Percentiles rank a stretch among this genome's conserved stretches.
phyloP scores from a whole-genome alignment of 2,797 vertebrate genomes.

The Lacerta agilis region DNA sequence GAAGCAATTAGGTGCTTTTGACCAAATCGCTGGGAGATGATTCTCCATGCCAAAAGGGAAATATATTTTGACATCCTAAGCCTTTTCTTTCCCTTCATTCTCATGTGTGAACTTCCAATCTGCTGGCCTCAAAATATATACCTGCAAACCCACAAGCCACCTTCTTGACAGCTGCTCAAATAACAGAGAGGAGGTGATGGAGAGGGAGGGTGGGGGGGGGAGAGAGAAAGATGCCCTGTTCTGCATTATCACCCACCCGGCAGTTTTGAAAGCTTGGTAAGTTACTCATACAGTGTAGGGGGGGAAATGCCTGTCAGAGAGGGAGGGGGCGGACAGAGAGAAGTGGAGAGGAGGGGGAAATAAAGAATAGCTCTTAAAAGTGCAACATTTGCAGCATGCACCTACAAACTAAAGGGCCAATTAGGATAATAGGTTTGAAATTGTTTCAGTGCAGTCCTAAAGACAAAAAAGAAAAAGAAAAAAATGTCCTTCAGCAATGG shows the following conservation, averaged over 20 bases:
- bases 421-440: slow-evolving; percentile 78
- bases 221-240: slow-evolving; percentile 44
- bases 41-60: slow-evolving; percentile 63
- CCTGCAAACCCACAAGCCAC: slow-evolving; percentile 69
- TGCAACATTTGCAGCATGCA: slow-evolving; percentile 45
- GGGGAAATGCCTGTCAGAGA: slow-evolving; percentile 54
- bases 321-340: neutral
- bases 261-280: slow-evolving; percentile 64
- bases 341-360: neutral
- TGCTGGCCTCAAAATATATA: slow-evolving; percentile 73
- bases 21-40: slow-evolving; percentile 77
- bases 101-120: slow-evolving; percentile 69
- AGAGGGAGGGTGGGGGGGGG: neutral
- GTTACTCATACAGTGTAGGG: slow-evolving; percentile 59
- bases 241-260: slow-evolving; percentile 51
- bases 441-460: slow-evolving; percentile 70
- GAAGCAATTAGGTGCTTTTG: slow-evolving; percentile 70
- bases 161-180: slow-evolving; percentile 76
- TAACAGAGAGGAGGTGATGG: slow-evolving; percentile 56
- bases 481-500: slow-evolving; percentile 76
- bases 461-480: slow-evolving; percentile 75
- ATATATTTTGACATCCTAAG: slow-evolving; percentile 73
- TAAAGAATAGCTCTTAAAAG: slow-evolving; percentile 52
- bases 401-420: slow-evolving; percentile 67
- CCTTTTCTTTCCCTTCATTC: slow-evolving; percentile 60